Conservation (phyloP, 2,113 vertebrate genomes). For the Passer montanus region DNA sequence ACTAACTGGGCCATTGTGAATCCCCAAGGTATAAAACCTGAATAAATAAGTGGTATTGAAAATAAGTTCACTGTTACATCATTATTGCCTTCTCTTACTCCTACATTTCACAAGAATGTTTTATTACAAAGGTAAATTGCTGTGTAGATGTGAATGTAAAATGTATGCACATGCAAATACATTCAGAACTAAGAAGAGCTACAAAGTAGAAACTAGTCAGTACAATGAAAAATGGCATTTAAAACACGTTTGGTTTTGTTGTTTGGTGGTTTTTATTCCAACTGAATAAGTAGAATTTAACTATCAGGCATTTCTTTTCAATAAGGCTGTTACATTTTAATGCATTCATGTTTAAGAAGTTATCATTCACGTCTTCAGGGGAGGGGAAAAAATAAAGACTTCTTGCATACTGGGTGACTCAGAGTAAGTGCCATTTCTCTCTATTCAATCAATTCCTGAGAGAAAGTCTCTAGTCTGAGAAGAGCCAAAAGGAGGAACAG, state of each 20-base stretch:
- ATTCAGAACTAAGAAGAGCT: background rate
- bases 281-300: background rate
- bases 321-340: background rate
- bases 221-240: background rate
- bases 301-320: background rate
- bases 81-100: background rate
- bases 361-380: background rate
- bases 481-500: background rate
- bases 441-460: background rate
- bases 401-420: background rate
- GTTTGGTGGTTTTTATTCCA: background rate
- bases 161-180: background rate
- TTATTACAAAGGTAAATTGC: background rate
- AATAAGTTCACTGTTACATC: conserved; percentile 7
- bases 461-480: background rate
- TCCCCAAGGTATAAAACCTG: background rate
- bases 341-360: background rate
- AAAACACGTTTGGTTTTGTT: background rate
- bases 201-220: background rate
- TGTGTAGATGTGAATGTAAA: background rate
- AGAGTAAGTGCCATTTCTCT: background rate
- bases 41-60: conserved; percentile 14
- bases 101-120: background rate
- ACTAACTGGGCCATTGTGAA: background rate
- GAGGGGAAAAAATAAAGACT: background rate